A percentile compares a stretch with the other conserved stretches of the same genome.
Conservation (phyloP, 2,888 invertebrate species). For the Athalia cordata region DNA sequence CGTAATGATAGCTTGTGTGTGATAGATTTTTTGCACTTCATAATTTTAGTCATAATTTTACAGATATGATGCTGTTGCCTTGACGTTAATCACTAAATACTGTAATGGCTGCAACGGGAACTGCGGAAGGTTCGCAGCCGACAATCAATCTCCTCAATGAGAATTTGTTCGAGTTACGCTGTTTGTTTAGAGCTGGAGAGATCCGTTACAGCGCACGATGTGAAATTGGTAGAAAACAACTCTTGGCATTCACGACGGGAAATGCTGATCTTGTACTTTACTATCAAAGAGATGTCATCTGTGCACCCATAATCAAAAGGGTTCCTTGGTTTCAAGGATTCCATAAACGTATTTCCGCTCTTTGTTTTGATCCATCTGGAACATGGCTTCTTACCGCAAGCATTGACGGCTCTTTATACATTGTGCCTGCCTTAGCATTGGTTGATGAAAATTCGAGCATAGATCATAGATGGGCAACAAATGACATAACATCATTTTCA, state of each 20-base stretch:
- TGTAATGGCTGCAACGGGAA: constrained; percentile 54
- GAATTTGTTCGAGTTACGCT: constrained; percentile 66
- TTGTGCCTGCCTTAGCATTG: constrained; percentile 78
- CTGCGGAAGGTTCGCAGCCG: constrained; percentile 48
- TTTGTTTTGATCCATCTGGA: constrained; percentile 90
- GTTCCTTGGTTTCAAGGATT: constrained; percentile 69
- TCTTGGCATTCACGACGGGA: constrained; percentile 66
- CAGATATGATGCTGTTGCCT: constrained; percentile 37
- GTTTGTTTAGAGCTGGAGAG: constrained; percentile 65
- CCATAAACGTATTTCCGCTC: constrained; percentile 64
- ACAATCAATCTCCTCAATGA: constrained; percentile 57
- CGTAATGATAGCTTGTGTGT: neutral
- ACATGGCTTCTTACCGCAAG: constrained; percentile 81
- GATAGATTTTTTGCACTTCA: neutral
- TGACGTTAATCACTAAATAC: constrained; percentile 26
- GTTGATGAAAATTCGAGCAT: constrained; percentile 75
- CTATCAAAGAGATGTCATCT: constrained; percentile 61
- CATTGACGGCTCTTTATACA: constrained; percentile 78
- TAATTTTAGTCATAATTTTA: constrained; percentile 22
- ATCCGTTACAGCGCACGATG: constrained; percentile 64
- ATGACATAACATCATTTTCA: constrained; percentile 77
- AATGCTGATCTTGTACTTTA: constrained; percentile 66
- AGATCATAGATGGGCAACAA: constrained; percentile 78
- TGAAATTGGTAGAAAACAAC: constrained; percentile 63
- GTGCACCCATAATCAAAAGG: constrained; percentile 63